Percentiles rank a stretch among this genome's conserved stretches.
phyloP scores from a whole-genome alignment of 2,113 vertebrate species.

The Microtus montanus region DNA sequence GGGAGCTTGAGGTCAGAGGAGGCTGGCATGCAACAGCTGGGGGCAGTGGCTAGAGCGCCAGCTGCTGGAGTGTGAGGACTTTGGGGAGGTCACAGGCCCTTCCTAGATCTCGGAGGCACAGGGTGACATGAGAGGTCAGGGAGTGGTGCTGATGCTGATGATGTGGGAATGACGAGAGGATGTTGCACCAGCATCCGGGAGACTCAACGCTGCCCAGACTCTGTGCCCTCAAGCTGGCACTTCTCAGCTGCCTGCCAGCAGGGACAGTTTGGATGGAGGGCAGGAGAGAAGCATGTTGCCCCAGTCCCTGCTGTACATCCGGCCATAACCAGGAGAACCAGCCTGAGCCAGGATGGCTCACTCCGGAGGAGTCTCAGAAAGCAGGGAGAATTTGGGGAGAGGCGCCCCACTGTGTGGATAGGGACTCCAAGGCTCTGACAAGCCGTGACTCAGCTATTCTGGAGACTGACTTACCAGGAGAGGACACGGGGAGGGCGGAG shows the following conservation, averaged over 20 bases:
- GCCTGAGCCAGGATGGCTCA: slow-evolving; percentile 20
- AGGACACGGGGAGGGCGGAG: not conserved
- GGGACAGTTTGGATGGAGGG: not conserved
- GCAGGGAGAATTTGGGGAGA: slow-evolving; percentile 24
- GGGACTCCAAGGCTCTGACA: slow-evolving; percentile 49
- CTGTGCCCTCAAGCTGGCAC: not conserved
- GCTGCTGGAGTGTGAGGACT: not conserved
- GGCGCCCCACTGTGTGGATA: slow-evolving; percentile 23
- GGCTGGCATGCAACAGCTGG: too few species aligned
- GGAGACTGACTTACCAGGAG: not conserved
- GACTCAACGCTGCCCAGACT: not conserved
- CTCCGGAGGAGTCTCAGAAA: not conserved
- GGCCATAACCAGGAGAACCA: slow-evolving; percentile 58
- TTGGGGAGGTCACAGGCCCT: not conserved
- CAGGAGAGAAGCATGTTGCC: not conserved
- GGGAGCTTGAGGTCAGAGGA: not conserved
- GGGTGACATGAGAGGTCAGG: not conserved
- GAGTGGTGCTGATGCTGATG: not conserved
- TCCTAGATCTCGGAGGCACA: not conserved
- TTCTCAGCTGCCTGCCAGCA: not conserved
- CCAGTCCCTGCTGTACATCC: not conserved
- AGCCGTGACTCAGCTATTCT: slow-evolving; percentile 56
- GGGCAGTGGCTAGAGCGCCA: rapidly evolving
- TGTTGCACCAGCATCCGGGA: not conserved
- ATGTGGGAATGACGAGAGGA: too few species aligned